These are phyloP conservation scores for Macroteleia sp. DNA, from an alignment of 2,888 invertebrate species.

Conservation along the genomic window DNA sequence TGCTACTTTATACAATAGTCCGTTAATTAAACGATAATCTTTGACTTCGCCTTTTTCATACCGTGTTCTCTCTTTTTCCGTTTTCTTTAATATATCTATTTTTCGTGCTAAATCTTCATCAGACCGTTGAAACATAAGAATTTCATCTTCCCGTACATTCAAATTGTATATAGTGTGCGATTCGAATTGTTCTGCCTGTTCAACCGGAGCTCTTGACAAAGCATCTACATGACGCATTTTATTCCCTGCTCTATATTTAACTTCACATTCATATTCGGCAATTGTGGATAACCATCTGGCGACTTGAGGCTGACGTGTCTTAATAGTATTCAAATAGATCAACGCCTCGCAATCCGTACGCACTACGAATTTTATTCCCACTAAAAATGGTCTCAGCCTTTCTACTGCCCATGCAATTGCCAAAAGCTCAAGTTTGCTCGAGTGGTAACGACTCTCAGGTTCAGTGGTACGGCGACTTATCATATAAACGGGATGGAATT, in stretches of 20 bases:
- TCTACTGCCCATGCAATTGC: neutral
- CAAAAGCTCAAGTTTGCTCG: neutral
- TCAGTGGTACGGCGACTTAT: constrained; percentile 4
- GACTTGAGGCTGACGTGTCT: neutral
- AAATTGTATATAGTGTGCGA: neutral
- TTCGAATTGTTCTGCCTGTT: neutral
- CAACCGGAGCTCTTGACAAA: constrained; percentile 1
- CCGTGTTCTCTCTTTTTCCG: neutral
- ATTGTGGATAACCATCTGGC: neutral
- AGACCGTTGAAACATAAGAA: neutral
- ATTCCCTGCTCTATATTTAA: neutral
- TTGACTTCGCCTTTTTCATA: neutral
- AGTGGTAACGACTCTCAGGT: neutral
- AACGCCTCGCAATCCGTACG: neutral
- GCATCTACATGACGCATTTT: constrained; percentile 4
- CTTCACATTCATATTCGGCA: constrained; percentile 1
- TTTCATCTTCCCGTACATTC: constrained; percentile 5
- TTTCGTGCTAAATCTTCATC: constrained; percentile 1
- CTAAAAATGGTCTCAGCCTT: constrained; percentile 2
- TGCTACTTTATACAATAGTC: constrained; percentile 9
- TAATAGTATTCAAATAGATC: neutral
- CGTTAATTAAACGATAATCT: neutral
- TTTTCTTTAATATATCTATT: neutral
- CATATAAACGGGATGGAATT: neutral
- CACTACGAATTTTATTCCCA: neutral